Conservation (phyloP, 2,797 vertebrate species). For the Epinephelus coioides region DNA sequence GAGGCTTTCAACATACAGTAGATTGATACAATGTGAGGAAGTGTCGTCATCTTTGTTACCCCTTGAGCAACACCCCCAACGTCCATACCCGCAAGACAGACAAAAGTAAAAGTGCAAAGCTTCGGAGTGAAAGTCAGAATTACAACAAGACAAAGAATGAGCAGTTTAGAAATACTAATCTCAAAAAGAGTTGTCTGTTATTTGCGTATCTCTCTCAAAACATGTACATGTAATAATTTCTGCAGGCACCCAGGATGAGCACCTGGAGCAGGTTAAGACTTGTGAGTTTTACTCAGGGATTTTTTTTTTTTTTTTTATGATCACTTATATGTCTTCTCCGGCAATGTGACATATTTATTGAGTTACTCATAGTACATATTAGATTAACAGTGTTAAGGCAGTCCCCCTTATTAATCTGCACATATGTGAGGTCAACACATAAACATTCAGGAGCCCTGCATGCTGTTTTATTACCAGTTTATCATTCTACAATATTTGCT, state of each 20-base stretch:
- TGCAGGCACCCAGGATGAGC: neutral
- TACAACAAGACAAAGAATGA: neutral
- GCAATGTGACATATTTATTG: neutral
- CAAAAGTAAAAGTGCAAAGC: neutral
- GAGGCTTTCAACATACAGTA: constrained; percentile 56
- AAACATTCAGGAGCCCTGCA: neutral
- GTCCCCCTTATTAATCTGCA: neutral
- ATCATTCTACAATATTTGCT: neutral
- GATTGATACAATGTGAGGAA: constrained; percentile 51
- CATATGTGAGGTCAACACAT: neutral
- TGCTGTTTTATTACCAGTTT: neutral
- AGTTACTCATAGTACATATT: neutral
- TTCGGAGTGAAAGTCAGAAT: neutral
- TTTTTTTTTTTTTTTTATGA: neutral
- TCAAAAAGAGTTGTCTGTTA: neutral
- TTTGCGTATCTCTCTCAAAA: neutral
- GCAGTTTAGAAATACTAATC: neutral
- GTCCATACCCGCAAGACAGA: neutral
- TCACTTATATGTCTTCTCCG: neutral
- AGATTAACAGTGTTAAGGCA: neutral
- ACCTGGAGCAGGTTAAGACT: constrained; percentile 6
- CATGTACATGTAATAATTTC: neutral
- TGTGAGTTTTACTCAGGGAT: neutral
- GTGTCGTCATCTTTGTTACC: constrained; percentile 43
- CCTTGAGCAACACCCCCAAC: constrained; percentile 47